Conservation (phyloP, 2,888 invertebrate species). For the Gonocerus acuteangulatus region DNA sequence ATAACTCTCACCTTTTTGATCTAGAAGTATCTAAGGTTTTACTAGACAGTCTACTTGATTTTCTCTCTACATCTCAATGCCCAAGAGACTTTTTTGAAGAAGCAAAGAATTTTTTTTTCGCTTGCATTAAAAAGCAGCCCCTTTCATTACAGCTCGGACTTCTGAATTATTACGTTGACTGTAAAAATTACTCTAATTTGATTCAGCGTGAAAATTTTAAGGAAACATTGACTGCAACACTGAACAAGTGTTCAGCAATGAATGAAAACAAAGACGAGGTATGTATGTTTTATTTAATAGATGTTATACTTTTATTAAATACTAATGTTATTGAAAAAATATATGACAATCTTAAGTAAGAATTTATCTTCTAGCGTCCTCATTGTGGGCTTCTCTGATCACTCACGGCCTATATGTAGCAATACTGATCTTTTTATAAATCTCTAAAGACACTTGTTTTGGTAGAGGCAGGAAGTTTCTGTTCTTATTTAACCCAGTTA, state of each 20-base stretch:
- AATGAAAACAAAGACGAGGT: slow-evolving; percentile 28
- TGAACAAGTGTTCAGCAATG: slow-evolving; percentile 34
- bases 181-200: slow-evolving; percentile 10
- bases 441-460: no score
- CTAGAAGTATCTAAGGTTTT: slow-evolving; percentile 22
- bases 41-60: slow-evolving; percentile 28
- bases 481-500: no score
- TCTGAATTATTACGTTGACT: slow-evolving; percentile 21
- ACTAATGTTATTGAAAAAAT: no score
- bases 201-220: slow-evolving; percentile 21
- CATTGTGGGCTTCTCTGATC: no score
- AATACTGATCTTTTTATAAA: no score
- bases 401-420: no score
- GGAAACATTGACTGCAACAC: slow-evolving; percentile 41
- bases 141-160: slow-evolving; percentile 26
- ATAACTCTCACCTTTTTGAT: slow-evolving; percentile 29
- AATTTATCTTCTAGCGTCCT: no score
- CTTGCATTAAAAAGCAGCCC: slow-evolving; percentile 21
- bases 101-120: slow-evolving; percentile 23
- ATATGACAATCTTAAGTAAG: no score
- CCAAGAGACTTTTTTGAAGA: slow-evolving; percentile 19
- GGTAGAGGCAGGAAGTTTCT: no score
- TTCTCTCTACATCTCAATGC: slow-evolving; percentile 16
- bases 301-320: no score
- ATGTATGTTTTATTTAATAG: background rate